Conservation (phyloP, 2,113 vertebrate genomes). For the Burhinus oedicnemus region DNA sequence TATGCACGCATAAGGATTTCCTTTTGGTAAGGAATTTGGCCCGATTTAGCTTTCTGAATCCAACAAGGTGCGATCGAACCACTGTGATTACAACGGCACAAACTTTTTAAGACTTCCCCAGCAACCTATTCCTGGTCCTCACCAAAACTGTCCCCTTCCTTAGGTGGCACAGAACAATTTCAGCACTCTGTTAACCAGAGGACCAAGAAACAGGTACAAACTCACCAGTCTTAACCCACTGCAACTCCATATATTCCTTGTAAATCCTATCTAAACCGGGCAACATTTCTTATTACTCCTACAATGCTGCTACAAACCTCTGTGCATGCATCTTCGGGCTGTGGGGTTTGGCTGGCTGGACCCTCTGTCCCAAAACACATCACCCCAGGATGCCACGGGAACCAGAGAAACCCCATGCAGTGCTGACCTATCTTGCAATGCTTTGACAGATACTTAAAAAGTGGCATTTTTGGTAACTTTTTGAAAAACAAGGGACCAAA, state of each 20-base stretch:
- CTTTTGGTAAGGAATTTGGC: not conserved
- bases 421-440: not conserved
- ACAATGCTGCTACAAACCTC: not conserved
- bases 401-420: not conserved
- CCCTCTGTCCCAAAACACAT: not conserved
- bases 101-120: not conserved
- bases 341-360: too few relatives aligned
- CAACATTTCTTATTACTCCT: not conserved
- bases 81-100: not conserved
- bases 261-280: not conserved
- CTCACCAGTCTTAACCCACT: not conserved
- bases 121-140: not conserved
- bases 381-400: not conserved
- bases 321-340: not conserved
- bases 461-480: fast-evolving
- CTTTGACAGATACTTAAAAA: not conserved
- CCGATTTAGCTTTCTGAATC: not conserved
- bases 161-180: not conserved
- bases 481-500: not conserved
- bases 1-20: not conserved
- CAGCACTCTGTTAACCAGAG: not conserved
- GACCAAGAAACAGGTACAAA: not conserved
- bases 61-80: not conserved
- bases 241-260: not conserved
- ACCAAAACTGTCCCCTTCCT: not conserved